Conservation (phyloP, 2,113 vertebrate genomes). For the Pseudorhombus dupliciocellatus region DNA sequence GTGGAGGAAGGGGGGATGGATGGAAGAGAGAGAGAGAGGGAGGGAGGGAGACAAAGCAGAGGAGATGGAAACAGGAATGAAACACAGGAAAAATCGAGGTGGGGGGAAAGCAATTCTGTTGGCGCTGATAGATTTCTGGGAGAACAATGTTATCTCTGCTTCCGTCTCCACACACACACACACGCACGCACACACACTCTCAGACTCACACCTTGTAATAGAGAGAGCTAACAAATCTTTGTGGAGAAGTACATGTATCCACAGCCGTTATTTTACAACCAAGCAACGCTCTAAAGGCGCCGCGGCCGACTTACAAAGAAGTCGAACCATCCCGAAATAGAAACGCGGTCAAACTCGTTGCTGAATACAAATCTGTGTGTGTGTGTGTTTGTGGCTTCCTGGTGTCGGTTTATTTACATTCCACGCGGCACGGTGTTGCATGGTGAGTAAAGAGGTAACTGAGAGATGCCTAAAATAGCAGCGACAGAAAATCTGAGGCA, state of each 20-base stretch:
- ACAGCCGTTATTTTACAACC: constrained; percentile 66
- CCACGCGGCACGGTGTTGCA: constrained; percentile 40
- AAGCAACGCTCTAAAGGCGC: constrained; percentile 40
- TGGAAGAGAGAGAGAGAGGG: background rate
- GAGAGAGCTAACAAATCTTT: constrained; percentile 70
- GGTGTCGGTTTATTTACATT: constrained; percentile 64
- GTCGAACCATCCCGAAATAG: constrained; percentile 57
- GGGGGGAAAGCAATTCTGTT: constrained; percentile 72
- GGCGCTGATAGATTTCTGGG: constrained; percentile 75
- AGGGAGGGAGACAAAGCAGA: constrained; percentile 29
- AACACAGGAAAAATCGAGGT: constrained; percentile 61
- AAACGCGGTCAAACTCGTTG: constrained; percentile 47
- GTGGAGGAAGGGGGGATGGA: background rate
- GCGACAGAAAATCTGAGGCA: constrained; percentile 26
- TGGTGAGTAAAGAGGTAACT: constrained; percentile 40
- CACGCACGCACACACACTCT: constrained; percentile 14
- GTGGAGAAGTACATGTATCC: constrained; percentile 69
- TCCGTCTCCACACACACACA: constrained; percentile 26
- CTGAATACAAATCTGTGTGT: constrained; percentile 53
- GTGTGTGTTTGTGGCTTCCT: constrained; percentile 12
- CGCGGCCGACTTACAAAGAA: constrained; percentile 53
- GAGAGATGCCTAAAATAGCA: constrained; percentile 51
- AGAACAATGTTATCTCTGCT: constrained; percentile 77
- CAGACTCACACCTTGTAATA: constrained; percentile 55
- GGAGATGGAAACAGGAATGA: constrained; percentile 66